phyloP scores from a whole-genome alignment of 2,888 invertebrate genomes.

The Automeris io region DNA sequence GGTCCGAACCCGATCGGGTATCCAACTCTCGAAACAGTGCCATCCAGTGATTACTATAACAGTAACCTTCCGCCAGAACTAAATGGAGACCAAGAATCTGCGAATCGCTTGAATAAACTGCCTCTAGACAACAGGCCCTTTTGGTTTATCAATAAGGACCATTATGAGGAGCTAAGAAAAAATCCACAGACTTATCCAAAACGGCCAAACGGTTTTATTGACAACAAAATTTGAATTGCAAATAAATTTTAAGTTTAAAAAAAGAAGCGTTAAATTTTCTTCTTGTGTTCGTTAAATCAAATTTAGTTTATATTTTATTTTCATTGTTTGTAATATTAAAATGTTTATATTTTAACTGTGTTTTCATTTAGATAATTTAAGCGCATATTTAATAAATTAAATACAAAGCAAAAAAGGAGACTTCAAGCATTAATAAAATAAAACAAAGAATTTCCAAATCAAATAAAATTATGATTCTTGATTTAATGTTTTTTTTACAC shows the following conservation, averaged over 20 bases:
- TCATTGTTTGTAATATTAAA: too few relatives aligned
- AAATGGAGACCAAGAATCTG: conserved; percentile 18
- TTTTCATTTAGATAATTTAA: too few relatives aligned
- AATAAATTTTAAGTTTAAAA: neutral
- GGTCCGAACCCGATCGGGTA: conserved; percentile 24
- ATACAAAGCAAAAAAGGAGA: too few relatives aligned
- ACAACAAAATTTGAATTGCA: conserved; percentile 5
- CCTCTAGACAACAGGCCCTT: conserved; percentile 67
- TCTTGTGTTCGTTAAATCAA: too few relatives aligned
- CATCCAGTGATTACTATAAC: conserved; percentile 1
- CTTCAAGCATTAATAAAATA: too few relatives aligned
- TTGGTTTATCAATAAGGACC: conserved; percentile 22
- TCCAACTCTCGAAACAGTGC: conserved; percentile 8
- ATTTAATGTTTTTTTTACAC: too few relatives aligned
- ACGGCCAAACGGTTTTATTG: conserved; percentile 19
- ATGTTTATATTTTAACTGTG: too few relatives aligned
- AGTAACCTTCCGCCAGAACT: conserved; percentile 16
- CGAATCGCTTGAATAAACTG: conserved; percentile 35
- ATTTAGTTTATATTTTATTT: too few relatives aligned
- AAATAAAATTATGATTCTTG: too few relatives aligned
- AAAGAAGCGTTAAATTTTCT: too few relatives aligned
- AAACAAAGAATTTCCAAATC: too few relatives aligned
- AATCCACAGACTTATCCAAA: conserved; percentile 15
- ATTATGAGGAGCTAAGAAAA: conserved; percentile 12
- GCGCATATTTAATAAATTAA: too few relatives aligned